These are phyloP conservation scores for Clarias magur DNA, from an alignment of 2,113 vertebrate genomes.

Conservation along the genomic window DNA sequence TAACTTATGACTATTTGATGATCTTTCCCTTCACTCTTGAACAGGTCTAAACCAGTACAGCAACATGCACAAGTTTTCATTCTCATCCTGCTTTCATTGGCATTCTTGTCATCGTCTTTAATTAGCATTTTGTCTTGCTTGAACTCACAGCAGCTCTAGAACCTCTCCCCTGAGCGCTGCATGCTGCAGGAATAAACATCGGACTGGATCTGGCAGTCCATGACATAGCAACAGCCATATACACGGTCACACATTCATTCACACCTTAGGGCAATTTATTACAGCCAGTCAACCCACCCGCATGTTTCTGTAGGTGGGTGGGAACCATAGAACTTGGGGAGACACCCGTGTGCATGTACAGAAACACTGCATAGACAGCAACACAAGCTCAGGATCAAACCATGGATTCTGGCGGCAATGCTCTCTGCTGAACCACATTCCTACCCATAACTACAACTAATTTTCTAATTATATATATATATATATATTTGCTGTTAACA, in stretches of 20 bases:
- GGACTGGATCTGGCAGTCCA: neutral
- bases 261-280: neutral
- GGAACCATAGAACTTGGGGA: neutral
- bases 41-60: neutral
- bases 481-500: conserved; percentile 26
- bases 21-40: neutral
- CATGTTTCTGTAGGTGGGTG: neutral
- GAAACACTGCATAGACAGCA: neutral
- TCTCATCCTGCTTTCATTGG: neutral
- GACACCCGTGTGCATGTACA: neutral
- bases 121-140: neutral
- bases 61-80: neutral
- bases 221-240: neutral
- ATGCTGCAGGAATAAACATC: neutral
- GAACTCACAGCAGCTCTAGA: neutral
- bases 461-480: neutral
- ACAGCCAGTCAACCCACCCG: neutral
- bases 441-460: neutral
- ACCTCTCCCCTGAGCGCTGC: neutral
- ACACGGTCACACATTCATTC: neutral
- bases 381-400: neutral
- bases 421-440: neutral
- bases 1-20: neutral
- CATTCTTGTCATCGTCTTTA: neutral
- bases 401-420: neutral